Evolutionary conservation across 2,888 invertebrate genomes (phyloP).

Genomic region (Biston stratarius): DNA sequence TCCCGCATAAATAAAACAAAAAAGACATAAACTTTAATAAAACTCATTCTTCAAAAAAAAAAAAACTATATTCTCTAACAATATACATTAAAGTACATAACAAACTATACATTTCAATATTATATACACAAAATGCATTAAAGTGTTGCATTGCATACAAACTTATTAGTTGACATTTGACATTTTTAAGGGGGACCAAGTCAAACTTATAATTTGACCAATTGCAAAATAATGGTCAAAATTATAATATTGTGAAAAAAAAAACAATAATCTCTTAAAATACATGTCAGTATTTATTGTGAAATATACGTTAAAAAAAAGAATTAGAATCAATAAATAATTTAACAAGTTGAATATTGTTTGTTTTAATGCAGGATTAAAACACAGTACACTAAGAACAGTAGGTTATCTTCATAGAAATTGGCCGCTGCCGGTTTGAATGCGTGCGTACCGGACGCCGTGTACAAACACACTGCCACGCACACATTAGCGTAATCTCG

Average conservation of each 20-base stretch:
- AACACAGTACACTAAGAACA: too few relatives aligned
- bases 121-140: conserved; percentile 45
- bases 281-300: too few relatives aligned
- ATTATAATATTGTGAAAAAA: neutral
- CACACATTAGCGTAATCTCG: too few relatives aligned
- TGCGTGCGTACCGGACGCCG: too few relatives aligned
- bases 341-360: too few relatives aligned
- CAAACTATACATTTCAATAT: conserved; percentile 39
- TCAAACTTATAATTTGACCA: neutral
- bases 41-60: conserved; percentile 35
- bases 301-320: too few relatives aligned
- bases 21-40: neutral
- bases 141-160: conserved; percentile 40
- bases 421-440: too few relatives aligned
- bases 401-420: too few relatives aligned
- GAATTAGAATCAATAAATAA: too few relatives aligned
- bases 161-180: conserved; percentile 6
- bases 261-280: too few relatives aligned
- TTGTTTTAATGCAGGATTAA: neutral
- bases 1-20: too few relatives aligned
- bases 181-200: neutral
- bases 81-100: conserved; percentile 44
- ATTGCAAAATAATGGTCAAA: neutral
- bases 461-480: too few relatives aligned
- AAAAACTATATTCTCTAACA: conserved; percentile 41